Conservation (phyloP, 1,140 invertebrate genomes). For the Holcopasites calliopsidis region DNA sequence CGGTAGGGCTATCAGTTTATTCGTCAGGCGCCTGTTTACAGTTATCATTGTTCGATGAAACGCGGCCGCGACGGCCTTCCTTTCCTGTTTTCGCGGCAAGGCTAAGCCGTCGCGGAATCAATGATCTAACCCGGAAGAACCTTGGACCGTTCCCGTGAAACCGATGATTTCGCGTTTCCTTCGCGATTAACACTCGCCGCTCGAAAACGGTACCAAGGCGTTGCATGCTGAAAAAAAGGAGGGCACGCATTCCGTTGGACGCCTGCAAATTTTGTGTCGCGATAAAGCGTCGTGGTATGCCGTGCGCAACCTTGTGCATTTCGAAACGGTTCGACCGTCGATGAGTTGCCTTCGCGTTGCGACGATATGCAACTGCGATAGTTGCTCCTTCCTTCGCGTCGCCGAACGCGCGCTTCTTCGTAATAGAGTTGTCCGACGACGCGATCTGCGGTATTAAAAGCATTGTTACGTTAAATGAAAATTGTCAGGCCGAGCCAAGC, state of each 20-base stretch:
- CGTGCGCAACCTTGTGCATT: constrained; percentile 25
- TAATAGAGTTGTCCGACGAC: neutral
- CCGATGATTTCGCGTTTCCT: constrained; percentile 32
- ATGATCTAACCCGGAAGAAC: constrained; percentile 41
- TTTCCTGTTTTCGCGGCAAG: constrained; percentile 46
- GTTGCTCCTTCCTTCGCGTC: neutral
- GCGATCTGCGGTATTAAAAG: no score
- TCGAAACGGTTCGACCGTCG: constrained; percentile 10
- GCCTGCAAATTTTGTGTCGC: constrained; percentile 16
- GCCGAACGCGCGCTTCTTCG: neutral
- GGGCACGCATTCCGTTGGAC: neutral
- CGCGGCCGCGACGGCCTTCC: constrained; percentile 59
- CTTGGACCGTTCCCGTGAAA: neutral
- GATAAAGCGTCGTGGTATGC: constrained; percentile 19
- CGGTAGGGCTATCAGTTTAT: constrained; percentile 11
- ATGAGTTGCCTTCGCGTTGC: neutral
- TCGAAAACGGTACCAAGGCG: neutral
- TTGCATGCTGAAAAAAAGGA: neutral
- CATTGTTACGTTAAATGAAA: no score
- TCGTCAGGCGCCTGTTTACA: constrained; percentile 39
- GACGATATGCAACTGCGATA: neutral
- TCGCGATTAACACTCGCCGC: constrained; percentile 19
- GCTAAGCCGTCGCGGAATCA: neutral
- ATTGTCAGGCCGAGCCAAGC: no score
- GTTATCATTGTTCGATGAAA: constrained; percentile 65